Evolutionary conservation across 1,140 invertebrate genomes (phyloP), one percentile per base, ranked within the genome.

Genomic region (Dinothrombium tinctorium): DNA sequence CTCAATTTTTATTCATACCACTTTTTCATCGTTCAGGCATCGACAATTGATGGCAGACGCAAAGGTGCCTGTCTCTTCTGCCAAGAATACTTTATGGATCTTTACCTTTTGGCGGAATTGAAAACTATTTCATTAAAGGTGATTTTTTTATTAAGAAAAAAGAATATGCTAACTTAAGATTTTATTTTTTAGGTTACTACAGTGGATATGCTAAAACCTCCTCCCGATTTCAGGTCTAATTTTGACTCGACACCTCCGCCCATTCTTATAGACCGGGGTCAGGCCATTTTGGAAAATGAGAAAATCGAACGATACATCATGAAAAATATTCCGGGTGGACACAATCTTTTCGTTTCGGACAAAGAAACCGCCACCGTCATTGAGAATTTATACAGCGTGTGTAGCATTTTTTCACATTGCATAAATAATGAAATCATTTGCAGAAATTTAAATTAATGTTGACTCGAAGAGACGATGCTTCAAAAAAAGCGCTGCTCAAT

Each of bases 61-160:
- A 94, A 94, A 61, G 87, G 87, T 35, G 87, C 87, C 4, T 92
- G 84, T 53, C 68, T 94, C 7, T 94, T 94, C 60, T 94, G 87
- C 53, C 87, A 94, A 56, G 87, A 94, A 59, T 94, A 92, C 58
- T 94, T 92, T 58, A 94, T 94, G 87, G 87, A 92, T 56, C 64
- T 94, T 37, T 94, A 90, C 54, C 64, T 89, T 17, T 63, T 89
- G 55, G 83, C 83, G 31, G 83, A 90, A 57, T 61, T 89, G 28
- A 90, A 89, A 61, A 89, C 83, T 1, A 87, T 90, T 50, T 82
- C 80, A 40, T 57, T 90, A 50, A 90, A 89, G 64, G 81, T 52
- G 22, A 33, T 29, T 41, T 12, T n/a, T n/a, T n/a, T n/a, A n/a
- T n/a, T 31, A 2, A 24, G 12, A 2, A 29, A 29, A 29, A 29